Base-by-base conservation (phyloP, 2,888 invertebrate species). In the Aromia moschata region DNA sequence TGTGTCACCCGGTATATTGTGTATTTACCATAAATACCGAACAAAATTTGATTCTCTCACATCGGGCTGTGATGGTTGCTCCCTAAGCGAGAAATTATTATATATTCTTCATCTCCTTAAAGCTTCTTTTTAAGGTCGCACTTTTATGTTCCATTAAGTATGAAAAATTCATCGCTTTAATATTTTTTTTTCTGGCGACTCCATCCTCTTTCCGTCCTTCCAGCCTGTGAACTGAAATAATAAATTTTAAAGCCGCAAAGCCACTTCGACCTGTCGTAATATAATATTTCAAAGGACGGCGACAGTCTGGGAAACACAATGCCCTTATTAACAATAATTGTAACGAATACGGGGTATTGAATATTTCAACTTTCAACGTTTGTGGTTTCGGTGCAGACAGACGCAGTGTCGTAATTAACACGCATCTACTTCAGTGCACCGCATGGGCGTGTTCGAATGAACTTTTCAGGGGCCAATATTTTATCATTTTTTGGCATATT, bases 301-400 rank as follows among this genome's bases (percentile, higher is more conserved):
- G 55, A 46, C 46, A 38, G 55, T 55, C 55, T 46, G 55, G 38
- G 38, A 55, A 56, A 25, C 18, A 33, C 47, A 47, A 45, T 36
- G 33, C 31, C 30, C 40, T 41, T 55, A 38, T 40, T 40, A 37
- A 38, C 38, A 37, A 37, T 54, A 46, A 55, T 37, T 55, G 55
- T 46, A 55, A 55, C 30, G 38, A 43, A 56, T 56, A 56, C 36
- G 49, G 56, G 41, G 30, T 56, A 56, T 56, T 49, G 49, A 46
- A 49, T 56, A 33, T 49, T 56, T 56, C 46, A 56, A 38, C 17
- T 47, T 49, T 56, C 49, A n/a, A n/a, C n/a, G n/a, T 41, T 49
- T 43, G 56, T 49, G 16, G 49, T 49, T 49, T 49, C 38, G 20
- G 49, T 49, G 49, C 36, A 47, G 46, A 12, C 36, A 47, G 46